Percentiles rank a stretch among this genome's conserved stretches.
Evolutionary conservation across 1,140 invertebrate species (phyloP).

Genomic region (Melipona quadrifasciata): DNA sequence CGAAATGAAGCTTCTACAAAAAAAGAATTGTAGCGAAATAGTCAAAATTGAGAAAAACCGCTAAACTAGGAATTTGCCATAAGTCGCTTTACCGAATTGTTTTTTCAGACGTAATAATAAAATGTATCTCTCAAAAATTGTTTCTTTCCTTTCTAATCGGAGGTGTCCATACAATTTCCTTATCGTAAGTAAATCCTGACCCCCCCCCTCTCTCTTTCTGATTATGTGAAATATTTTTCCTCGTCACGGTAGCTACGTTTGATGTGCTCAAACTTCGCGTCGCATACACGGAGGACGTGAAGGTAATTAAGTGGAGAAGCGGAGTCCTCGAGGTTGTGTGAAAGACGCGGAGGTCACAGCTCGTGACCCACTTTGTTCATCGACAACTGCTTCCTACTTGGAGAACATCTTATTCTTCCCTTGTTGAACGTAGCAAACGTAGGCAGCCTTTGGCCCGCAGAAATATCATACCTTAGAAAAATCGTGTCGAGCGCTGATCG

Average conservation of each 20-base stretch:
- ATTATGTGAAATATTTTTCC: slow-evolving; percentile 21
- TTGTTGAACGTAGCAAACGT: slow-evolving; percentile 44
- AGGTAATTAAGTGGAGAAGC: slow-evolving; percentile 62
- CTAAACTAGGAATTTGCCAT: too few relatives aligned
- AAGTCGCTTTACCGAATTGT: too few relatives aligned
- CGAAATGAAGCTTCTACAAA: too few relatives aligned
- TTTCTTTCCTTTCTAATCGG: not conserved
- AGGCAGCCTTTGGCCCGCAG: slow-evolving; percentile 22
- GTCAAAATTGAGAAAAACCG: too few relatives aligned
- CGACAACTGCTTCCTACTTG: slow-evolving; percentile 64
- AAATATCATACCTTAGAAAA: slow-evolving; percentile 40
- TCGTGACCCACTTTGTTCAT: slow-evolving; percentile 70
- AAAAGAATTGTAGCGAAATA: too few relatives aligned
- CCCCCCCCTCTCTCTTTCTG: not conserved
- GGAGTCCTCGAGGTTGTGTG: slow-evolving; percentile 41
- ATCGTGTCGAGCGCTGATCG: slow-evolving; percentile 38
- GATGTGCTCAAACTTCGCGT: slow-evolving; percentile 43
- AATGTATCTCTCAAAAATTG: not conserved
- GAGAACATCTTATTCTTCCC: slow-evolving; percentile 46
- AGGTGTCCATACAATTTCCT: not conserved
- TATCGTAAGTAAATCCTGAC: not conserved
- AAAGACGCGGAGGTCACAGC: slow-evolving; percentile 58
- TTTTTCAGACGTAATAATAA: too few relatives aligned
- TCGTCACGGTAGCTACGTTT: slow-evolving; percentile 8
- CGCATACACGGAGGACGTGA: slow-evolving; percentile 26